These are phyloP conservation scores for Semotilus atromaculatus DNA, from an alignment of 2,797 vertebrate genomes.

Conservation along the genomic window DNA sequence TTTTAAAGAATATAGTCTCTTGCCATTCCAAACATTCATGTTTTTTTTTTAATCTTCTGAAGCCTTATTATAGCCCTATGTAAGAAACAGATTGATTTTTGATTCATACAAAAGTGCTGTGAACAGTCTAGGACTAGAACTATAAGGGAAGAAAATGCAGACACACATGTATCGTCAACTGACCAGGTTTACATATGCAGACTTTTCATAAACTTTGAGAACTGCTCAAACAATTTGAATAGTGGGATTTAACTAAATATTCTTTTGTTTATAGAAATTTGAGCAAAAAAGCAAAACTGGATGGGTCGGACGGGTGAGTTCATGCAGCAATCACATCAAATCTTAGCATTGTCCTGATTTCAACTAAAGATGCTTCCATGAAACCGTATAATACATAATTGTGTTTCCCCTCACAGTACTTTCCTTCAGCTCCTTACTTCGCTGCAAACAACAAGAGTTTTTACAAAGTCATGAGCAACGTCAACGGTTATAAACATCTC, in stretches of 20 bases:
- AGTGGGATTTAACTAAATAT: not conserved
- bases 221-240: not conserved
- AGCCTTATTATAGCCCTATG: not conserved
- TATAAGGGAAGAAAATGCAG: not conserved
- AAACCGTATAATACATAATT: not conserved
- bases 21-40: not conserved
- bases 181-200: not conserved
- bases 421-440: conserved; percentile 87
- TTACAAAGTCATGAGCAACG: conserved; percentile 96
- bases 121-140: not conserved
- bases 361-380: not conserved
- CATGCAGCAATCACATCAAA: not conserved
- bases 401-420: conserved; percentile 81
- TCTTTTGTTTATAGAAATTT: conserved; percentile 72
- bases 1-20: not conserved
- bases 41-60: not conserved
- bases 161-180: not conserved
- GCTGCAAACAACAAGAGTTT: conserved; percentile 88
- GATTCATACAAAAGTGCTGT: not conserved
- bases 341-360: not conserved
- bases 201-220: not conserved
- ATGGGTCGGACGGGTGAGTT: conserved; percentile 95
- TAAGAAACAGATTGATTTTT: not conserved
- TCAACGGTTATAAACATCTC: conserved; percentile 93
- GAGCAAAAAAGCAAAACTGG: conserved; percentile 90